These are phyloP conservation scores for Tuberolachnus salignus DNA, from an alignment of 2,888 invertebrate species.

Conservation along the genomic window DNA sequence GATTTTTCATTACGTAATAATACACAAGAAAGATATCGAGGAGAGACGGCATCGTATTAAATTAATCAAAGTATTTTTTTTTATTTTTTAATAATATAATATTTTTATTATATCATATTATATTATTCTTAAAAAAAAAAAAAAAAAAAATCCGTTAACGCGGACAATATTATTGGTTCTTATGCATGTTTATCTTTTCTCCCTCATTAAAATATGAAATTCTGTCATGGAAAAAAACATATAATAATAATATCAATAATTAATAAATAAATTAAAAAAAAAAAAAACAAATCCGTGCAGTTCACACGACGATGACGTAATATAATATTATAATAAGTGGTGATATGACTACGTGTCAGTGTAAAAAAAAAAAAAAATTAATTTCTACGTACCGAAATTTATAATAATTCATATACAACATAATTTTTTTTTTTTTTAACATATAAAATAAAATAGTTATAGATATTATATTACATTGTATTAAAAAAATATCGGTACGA, in stretches of 20 bases:
- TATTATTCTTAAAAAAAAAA: slow-evolving; percentile 29
- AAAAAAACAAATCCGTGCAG: slow-evolving; percentile 20
- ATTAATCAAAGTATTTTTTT: too few relatives aligned
- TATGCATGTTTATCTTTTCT: neutral
- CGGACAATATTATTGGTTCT: too few relatives aligned
- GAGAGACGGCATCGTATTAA: too few relatives aligned
- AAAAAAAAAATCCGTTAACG: neutral
- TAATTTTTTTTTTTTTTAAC: neutral
- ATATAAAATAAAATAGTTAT: slow-evolving; percentile 8
- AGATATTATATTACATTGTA: neutral
- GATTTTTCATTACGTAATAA: too few relatives aligned
- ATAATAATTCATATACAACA: too few relatives aligned
- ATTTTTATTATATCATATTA: slow-evolving; percentile 39
- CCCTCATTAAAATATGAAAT: slow-evolving; percentile 18
- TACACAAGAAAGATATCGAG: too few relatives aligned
- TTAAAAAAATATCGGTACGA: slow-evolving; percentile 26
- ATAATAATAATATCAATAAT: slow-evolving; percentile 15
- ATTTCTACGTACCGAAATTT: slow-evolving; percentile 18
- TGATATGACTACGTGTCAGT: neutral
- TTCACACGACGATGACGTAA: slow-evolving; percentile 5
- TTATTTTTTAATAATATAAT: too few relatives aligned
- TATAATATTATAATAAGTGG: neutral
- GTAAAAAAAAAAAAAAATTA: slow-evolving; percentile 2
- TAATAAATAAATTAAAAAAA: slow-evolving; percentile 21
- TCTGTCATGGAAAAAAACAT: slow-evolving; percentile 24